Percentiles rank a stretch among this genome's conserved stretches.
These are phyloP conservation scores for Theretra japonica DNA, from an alignment of 2,888 invertebrate genomes.

Conservation along the genomic window DNA sequence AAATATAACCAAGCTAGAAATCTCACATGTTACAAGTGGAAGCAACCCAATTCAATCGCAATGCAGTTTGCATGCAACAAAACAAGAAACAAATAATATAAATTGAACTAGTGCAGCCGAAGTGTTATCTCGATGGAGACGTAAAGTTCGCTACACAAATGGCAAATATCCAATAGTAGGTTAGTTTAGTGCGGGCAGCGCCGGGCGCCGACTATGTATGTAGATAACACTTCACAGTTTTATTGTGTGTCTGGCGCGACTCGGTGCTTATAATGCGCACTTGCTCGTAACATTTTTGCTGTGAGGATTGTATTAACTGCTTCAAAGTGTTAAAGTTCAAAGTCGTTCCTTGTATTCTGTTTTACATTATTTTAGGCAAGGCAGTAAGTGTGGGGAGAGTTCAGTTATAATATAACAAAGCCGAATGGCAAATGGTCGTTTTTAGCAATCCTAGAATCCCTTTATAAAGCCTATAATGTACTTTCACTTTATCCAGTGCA, in stretches of 20 bases:
- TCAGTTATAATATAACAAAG: too few species aligned
- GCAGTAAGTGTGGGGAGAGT: too few species aligned
- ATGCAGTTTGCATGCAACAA: not conserved
- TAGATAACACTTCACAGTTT: slow-evolving; percentile 2
- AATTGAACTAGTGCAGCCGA: not conserved
- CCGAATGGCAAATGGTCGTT: too few species aligned
- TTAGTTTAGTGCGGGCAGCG: slow-evolving; percentile 14
- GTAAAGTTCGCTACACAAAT: slow-evolving; percentile 19
- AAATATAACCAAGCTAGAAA: too few species aligned
- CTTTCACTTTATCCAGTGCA: too few species aligned
- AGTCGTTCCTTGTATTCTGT: too few species aligned
- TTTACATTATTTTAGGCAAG: not conserved
- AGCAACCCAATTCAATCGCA: not conserved
- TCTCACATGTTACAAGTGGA: too few species aligned
- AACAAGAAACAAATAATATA: not conserved
- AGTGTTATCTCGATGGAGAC: slow-evolving; percentile 18
- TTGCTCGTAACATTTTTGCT: not conserved
- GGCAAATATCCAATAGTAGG: slow-evolving; percentile 23
- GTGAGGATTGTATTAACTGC: not conserved
- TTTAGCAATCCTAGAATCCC: too few species aligned
- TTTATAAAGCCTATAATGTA: too few species aligned
- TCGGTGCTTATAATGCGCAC: not conserved
- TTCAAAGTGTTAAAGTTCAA: too few species aligned
- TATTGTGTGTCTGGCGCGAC: not conserved
- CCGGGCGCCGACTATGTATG: not conserved